These are phyloP conservation scores for Prenolepis imparis DNA, from an alignment of 2,888 invertebrate genomes.

Conservation along the genomic window DNA sequence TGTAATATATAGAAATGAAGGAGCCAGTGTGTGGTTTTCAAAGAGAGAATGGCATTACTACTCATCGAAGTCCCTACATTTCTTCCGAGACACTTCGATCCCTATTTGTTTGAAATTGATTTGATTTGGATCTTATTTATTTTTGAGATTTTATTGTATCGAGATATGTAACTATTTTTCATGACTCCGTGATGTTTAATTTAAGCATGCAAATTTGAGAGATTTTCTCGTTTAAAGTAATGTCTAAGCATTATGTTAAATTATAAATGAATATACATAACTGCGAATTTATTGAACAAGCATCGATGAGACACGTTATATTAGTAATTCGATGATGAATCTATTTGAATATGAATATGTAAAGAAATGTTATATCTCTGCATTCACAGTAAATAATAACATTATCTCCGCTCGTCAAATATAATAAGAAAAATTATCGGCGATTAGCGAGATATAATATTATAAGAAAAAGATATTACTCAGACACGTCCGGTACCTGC, in stretches of 20 bases:
- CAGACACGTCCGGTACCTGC: constrained; percentile 55
- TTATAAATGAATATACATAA: neutral
- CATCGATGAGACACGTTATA: neutral
- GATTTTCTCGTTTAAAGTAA: neutral
- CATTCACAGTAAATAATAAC: neutral
- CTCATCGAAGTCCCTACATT: constrained; percentile 56
- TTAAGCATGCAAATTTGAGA: neutral
- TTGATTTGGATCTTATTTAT: neutral
- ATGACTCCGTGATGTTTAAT: neutral
- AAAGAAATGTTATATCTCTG: neutral
- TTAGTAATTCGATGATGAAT: neutral
- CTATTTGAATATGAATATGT: neutral
- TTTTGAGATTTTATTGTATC: neutral
- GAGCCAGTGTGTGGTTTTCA: constrained; percentile 39
- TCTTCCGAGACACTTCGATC: neutral
- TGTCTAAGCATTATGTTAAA: neutral
- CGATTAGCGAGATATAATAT: constrained; percentile 15
- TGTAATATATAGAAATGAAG: constrained; percentile 71
- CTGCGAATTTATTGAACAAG: neutral
- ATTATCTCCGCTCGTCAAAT: neutral
- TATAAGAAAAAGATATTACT: constrained; percentile 56
- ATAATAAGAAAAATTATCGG: constrained; percentile 9
- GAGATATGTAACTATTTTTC: neutral
- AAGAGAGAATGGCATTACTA: constrained; percentile 17
- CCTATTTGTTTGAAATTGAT: neutral